Evolutionary conservation across 2,113 vertebrate species (phyloP).

Genomic region (Salvelinus fontinalis): DNA sequence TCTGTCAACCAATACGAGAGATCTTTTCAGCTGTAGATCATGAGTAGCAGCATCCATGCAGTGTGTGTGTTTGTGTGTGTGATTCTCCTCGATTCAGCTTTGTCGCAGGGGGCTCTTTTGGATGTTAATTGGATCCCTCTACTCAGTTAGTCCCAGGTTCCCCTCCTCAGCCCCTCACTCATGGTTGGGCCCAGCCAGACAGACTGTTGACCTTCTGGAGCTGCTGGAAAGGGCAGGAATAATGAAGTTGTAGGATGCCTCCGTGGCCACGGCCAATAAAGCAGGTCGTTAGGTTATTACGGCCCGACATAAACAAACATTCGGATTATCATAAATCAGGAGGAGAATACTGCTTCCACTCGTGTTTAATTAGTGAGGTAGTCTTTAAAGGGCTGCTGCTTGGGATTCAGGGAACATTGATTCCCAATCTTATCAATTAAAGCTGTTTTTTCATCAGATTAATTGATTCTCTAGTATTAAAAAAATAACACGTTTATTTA

Average conservation of each 20-base stretch:
- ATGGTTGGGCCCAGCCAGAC: conserved; percentile 17
- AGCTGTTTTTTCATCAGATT: background rate
- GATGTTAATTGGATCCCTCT: conserved; percentile 46
- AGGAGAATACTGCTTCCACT: conserved; percentile 14
- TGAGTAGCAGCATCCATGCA: no score
- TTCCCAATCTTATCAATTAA: conserved; percentile 25
- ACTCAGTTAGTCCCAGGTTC: conserved; percentile 35
- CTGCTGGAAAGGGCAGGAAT: conserved; percentile 43
- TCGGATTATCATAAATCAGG: conserved; percentile 41
- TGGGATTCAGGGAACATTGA: conserved; percentile 20
- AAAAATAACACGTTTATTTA: no score
- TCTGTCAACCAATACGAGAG: no score
- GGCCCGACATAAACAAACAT: conserved; percentile 33
- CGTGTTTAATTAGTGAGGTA: conserved; percentile 31
- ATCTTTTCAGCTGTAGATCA: no score
- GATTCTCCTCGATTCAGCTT: no score
- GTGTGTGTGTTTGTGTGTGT: no score
- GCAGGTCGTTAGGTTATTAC: conserved; percentile 26
- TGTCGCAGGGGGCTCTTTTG: conserved; percentile 17
- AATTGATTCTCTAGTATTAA: no score
- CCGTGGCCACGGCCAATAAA: conserved; percentile 35
- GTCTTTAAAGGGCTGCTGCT: conserved; percentile 22
- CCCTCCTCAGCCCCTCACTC: conserved; percentile 27
- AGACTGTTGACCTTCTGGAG: conserved; percentile 30
- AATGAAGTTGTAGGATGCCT: conserved; percentile 38